Evolutionary conservation across 2,888 invertebrate genomes (phyloP).

Genomic region (Drosophila neotestacea): DNA sequence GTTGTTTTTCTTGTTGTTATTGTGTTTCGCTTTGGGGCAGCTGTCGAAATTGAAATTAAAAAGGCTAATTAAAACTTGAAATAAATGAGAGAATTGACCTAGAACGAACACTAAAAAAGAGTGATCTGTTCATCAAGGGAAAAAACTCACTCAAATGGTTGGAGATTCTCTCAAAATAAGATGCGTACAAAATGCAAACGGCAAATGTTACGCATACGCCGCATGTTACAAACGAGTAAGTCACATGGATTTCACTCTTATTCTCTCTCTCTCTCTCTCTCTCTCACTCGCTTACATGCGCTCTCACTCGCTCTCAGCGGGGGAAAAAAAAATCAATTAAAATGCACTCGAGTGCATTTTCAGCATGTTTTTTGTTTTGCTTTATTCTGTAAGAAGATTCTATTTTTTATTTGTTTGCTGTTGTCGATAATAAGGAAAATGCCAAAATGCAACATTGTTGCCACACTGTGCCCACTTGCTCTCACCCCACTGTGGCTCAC

Average conservation of each 20-base stretch:
- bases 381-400: not conserved
- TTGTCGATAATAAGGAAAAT: constrained; percentile 46
- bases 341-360: constrained; percentile 74
- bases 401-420: constrained; percentile 16
- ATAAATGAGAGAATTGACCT: constrained; percentile 64
- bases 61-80: constrained; percentile 75
- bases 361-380: constrained; percentile 4
- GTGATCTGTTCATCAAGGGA: constrained; percentile 47
- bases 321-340: constrained; percentile 74
- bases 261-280: constrained; percentile 22
- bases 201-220: constrained; percentile 79
- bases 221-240: constrained; percentile 53
- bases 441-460: constrained; percentile 28
- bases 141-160: constrained; percentile 14
- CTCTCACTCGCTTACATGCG: constrained; percentile 24
- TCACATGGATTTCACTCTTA: constrained; percentile 21
- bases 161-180: constrained; percentile 46
- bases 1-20: not conserved
- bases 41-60: constrained; percentile 62
- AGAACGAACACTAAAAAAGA: constrained; percentile 45
- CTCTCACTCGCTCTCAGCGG: constrained; percentile 41
- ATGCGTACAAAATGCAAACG: constrained; percentile 64
- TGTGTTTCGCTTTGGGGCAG: constrained; percentile 36
- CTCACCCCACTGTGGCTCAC: constrained; percentile 23
- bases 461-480: constrained; percentile 12